Percentiles rank a stretch among this genome's conserved stretches.
phyloP scores from a whole-genome alignment of 2,888 invertebrate genomes.

The Cerceris rybyensis region DNA sequence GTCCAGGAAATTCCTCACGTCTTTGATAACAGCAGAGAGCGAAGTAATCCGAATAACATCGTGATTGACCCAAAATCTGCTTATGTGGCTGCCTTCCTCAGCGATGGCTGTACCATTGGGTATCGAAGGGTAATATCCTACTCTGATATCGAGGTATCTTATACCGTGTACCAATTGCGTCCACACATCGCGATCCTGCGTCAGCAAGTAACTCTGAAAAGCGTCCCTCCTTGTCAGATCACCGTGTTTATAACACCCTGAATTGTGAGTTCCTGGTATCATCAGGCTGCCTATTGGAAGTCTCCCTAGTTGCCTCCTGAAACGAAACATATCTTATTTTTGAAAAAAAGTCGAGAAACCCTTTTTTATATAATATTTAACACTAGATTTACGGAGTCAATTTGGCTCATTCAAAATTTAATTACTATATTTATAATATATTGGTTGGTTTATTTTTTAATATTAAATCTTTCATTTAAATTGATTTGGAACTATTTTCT shows the following conservation, averaged over 20 bases:
- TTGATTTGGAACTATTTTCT: too few species aligned
- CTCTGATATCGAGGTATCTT: slow-evolving; percentile 90
- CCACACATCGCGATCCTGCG: slow-evolving; percentile 92
- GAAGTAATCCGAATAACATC: slow-evolving; percentile 88
- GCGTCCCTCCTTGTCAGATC: slow-evolving; percentile 81
- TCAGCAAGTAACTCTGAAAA: slow-evolving; percentile 82
- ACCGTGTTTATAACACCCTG: slow-evolving; percentile 84
- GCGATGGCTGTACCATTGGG: slow-evolving; percentile 63
- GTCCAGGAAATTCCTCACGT: slow-evolving; percentile 87
- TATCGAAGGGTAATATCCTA: slow-evolving; percentile 86
- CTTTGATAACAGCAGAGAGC: slow-evolving; percentile 86
- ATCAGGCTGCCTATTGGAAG: slow-evolving; percentile 83
- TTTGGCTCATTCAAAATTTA: too few species aligned
- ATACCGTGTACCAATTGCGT: slow-evolving; percentile 93
- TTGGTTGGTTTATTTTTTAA: too few species aligned
- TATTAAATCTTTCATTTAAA: too few species aligned
- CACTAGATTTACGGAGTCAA: too few species aligned
- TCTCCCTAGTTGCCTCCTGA: slow-evolving; percentile 83
- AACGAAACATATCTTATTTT: slow-evolving; percentile 63
- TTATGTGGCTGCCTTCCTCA: slow-evolving; percentile 61
- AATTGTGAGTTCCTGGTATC: slow-evolving; percentile 85
- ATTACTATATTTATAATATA: too few species aligned
- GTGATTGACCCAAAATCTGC: slow-evolving; percentile 89
- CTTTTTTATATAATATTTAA: background rate
- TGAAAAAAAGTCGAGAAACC: background rate